Evolutionary conservation across 2,113 vertebrate species (phyloP), one percentile per base, ranked within the genome.

Genomic region (Cynoglossus semilaevis): DNA sequence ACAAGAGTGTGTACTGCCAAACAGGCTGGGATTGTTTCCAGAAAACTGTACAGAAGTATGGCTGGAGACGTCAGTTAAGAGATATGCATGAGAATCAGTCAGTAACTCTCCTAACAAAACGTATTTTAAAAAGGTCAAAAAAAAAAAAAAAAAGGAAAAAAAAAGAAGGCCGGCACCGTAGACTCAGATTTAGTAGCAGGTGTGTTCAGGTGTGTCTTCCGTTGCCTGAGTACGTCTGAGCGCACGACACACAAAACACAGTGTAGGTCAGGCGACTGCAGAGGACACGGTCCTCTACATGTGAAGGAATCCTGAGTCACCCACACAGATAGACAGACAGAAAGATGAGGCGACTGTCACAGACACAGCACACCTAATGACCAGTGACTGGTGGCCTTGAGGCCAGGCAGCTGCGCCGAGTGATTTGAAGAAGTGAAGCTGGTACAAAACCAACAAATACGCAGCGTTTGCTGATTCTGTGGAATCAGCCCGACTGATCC

Each of bases 201-300:
- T 72, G 72, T 42, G 53, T 44, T 80, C 52, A 70, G 41, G 60
- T 61, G 70, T 74, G 61, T 43, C 56, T 59, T 4, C 36, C 16
- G 15, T 45, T 62, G 56, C 67, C 47, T 43, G n/a, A 69, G 52
- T 55, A 53, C 66, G 63, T 48, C 54, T 64, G 10, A 73, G 74
- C 66, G 38, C 10, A 11, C 22, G 22, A 29, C 38, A 70, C 76
- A 79, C 77, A 49, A 48, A 67, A 76, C 77, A 78, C 82, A 80
- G 81, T 85, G 77, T 43, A 70, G 78, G 81, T 85, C 84, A 76
- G 81, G 72, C 75, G 77, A 82, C 81, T 67, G 70, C 72, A 81
- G 63, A 74, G 63, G 37, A 75, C 58, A 63, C 52, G 58, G 75
- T 64, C 66, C 76, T 70, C 70, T 59, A 75, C 70, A 65, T 62